Evolutionary conservation across 2,888 invertebrate genomes (phyloP).

Genomic region (Thera obeliscata): DNA sequence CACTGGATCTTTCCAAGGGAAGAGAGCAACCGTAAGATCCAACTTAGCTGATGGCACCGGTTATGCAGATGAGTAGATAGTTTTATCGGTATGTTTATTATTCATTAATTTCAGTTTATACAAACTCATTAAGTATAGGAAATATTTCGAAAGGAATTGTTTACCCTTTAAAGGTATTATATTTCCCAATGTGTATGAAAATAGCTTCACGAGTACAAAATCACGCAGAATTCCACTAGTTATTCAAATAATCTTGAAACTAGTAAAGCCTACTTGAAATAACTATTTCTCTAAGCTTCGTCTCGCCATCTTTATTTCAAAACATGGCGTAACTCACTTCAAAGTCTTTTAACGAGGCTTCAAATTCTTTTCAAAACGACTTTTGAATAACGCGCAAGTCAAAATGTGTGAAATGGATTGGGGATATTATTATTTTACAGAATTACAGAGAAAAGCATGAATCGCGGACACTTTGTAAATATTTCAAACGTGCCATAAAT

Average conservation of each 20-base stretch:
- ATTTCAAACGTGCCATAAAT: constrained; percentile 11
- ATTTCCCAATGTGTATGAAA: too few species aligned
- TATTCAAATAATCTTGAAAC: neutral
- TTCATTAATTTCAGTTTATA: too few species aligned
- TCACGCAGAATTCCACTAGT: too few species aligned
- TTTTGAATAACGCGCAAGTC: constrained; percentile 30
- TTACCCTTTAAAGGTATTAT: too few species aligned
- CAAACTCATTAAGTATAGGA: too few species aligned
- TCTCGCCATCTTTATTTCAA: neutral
- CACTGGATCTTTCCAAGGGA: too few species aligned
- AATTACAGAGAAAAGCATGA: constrained; percentile 1
- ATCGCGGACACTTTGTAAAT: constrained; percentile 12
- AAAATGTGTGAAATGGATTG: constrained; percentile 13
- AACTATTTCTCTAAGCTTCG: neutral
- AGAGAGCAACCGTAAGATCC: too few species aligned
- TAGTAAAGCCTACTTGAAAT: neutral
- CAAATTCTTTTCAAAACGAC: constrained; percentile 24
- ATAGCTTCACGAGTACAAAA: too few species aligned
- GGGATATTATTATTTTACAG: constrained; percentile 22
- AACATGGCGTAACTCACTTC: neutral
- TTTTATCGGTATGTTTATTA: too few species aligned
- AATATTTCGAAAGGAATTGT: too few species aligned
- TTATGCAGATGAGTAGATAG: too few species aligned
- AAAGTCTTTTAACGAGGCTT: constrained; percentile 1
- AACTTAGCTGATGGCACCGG: too few species aligned